phyloP scores from a whole-genome alignment of 2,888 invertebrate species.

The Thera britannica region DNA sequence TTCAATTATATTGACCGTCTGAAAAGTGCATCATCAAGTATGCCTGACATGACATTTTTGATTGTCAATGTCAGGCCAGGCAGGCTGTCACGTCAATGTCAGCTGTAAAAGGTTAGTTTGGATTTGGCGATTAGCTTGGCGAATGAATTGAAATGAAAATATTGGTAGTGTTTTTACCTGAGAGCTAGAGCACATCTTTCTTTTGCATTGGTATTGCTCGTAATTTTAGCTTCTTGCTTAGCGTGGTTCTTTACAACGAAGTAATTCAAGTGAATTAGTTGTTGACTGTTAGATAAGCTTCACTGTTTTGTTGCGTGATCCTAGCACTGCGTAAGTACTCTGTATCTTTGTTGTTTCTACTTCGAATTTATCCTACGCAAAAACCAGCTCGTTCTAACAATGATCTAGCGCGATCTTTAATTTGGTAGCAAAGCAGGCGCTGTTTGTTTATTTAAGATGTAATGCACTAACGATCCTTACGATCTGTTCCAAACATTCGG shows the following conservation, averaged over 20 bases:
- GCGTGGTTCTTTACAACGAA: conserved; percentile 22
- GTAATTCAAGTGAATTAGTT: conserved; percentile 31
- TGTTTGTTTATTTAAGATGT: not conserved
- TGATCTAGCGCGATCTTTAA: conserved; percentile 39
- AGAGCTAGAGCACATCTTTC: conserved; percentile 38
- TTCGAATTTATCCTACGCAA: conserved; percentile 59
- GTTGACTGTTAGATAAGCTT: conserved; percentile 41
- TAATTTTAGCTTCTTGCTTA: conserved; percentile 11
- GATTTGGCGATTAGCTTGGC: conserved; percentile 37
- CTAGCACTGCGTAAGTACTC: conserved; percentile 65
- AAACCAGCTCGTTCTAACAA: conserved; percentile 61
- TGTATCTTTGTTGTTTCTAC: conserved; percentile 75
- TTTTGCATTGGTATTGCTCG: conserved; percentile 18
- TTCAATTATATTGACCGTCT: no score
- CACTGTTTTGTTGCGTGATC: conserved; percentile 54
- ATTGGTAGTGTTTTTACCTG: conserved; percentile 72
- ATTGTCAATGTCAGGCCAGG: no score
- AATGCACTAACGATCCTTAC: not conserved
- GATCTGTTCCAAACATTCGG: not conserved
- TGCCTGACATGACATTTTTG: no score
- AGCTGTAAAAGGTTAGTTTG: conserved; percentile 14
- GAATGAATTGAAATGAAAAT: conserved; percentile 45
- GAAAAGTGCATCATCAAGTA: no score
- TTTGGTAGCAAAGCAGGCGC: not conserved
- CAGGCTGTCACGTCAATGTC: conserved; percentile 5